phyloP scores from a whole-genome alignment of 2,113 vertebrate genomes.

The Tachysurus fulvidraco region DNA sequence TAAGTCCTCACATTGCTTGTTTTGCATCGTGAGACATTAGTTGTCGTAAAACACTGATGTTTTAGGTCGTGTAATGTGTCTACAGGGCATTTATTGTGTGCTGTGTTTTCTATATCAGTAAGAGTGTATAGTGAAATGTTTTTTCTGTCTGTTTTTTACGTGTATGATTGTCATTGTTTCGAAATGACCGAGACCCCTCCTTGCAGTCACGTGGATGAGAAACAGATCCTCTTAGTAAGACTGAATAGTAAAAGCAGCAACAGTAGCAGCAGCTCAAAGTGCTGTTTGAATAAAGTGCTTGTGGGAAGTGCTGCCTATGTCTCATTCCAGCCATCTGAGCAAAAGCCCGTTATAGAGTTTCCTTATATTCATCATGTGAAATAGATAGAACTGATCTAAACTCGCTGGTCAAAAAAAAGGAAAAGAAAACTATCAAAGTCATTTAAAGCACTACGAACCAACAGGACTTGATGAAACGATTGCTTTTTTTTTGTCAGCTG shows the following conservation, averaged over 20 bases:
- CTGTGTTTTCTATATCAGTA: conserved; percentile 4
- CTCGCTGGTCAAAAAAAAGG: background rate
- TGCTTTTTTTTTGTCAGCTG: conserved; percentile 50
- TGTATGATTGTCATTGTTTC: conserved; percentile 65
- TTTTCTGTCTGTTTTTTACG: background rate
- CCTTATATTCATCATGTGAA: background rate
- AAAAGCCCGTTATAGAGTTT: background rate
- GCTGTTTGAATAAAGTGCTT: conserved; percentile 72
- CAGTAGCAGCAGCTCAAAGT: conserved; percentile 66
- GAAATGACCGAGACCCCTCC: conserved; percentile 32
- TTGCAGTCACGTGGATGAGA: conserved; percentile 40
- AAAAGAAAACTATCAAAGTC: background rate
- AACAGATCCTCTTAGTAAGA: conserved; percentile 45
- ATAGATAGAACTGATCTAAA: conserved; percentile 16
- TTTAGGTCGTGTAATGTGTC: background rate
- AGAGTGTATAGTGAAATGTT: conserved; percentile 13
- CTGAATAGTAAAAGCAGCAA: conserved; percentile 55
- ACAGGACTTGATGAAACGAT: conserved; percentile 20
- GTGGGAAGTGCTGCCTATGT: conserved; percentile 55
- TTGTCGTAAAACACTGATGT: background rate
- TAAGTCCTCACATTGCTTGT: background rate
- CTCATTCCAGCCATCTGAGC: conserved; percentile 23
- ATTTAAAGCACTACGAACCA: conserved; percentile 44
- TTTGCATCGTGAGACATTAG: background rate
- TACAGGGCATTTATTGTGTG: conserved; percentile 19